Conservation (phyloP, 2,888 invertebrate species). For the Anthophora plumipes region DNA sequence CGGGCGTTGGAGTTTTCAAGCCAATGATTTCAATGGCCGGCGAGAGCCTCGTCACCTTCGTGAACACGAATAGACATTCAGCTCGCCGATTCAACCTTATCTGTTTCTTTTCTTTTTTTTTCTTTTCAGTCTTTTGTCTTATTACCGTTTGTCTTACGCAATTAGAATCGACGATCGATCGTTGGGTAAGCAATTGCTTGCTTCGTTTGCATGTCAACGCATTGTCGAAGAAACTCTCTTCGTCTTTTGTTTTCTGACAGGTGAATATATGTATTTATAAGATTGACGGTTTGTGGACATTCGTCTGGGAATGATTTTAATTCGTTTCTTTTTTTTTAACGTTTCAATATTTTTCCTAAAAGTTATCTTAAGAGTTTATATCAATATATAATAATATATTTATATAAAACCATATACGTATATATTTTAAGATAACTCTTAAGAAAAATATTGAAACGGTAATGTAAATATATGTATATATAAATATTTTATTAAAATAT, state of each 20-base stretch:
- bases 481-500: no score
- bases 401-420: no score
- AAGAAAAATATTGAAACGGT: no score
- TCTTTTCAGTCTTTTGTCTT: background rate
- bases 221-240: background rate
- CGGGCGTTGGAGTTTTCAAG: slow-evolving; percentile 54
- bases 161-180: slow-evolving; percentile 27
- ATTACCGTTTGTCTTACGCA: slow-evolving; percentile 24
- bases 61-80: slow-evolving; percentile 28
- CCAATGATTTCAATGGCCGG: slow-evolving; percentile 65
- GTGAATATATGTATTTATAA: no score
- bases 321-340: no score
- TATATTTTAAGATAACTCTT: no score
- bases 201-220: background rate
- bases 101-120: background rate
- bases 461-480: no score
- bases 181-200: background rate
- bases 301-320: no score
- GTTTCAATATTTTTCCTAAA: no score
- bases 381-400: no score
- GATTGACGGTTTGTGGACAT: no score
- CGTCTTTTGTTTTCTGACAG: background rate
- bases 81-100: slow-evolving; percentile 15
- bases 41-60: slow-evolving; percentile 60
- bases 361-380: no score